Evolutionary conservation across 2,888 invertebrate species (phyloP).

Genomic region (Sphaerophoria rueppellii): DNA sequence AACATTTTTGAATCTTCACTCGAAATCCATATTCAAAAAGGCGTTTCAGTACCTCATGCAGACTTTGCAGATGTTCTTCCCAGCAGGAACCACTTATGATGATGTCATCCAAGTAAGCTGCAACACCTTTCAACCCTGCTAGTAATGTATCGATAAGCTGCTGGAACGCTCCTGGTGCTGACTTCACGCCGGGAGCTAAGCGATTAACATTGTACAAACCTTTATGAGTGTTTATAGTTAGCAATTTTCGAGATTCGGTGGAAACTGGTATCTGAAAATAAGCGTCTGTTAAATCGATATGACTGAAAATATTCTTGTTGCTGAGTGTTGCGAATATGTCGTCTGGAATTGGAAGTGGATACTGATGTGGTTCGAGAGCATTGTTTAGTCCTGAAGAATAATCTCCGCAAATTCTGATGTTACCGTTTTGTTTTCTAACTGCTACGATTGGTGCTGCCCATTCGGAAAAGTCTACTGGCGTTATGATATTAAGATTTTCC

Average conservation of each 20-base stretch:
- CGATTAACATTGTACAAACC: background rate
- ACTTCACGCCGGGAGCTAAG: background rate
- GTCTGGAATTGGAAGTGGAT: too few relatives aligned
- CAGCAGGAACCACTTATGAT: background rate
- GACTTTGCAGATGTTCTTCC: conserved; percentile 2
- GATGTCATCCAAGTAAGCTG: background rate
- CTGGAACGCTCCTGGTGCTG: too few relatives aligned
- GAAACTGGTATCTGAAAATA: too few relatives aligned
- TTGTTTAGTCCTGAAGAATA: too few relatives aligned
- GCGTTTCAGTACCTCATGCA: background rate
- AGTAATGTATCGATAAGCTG: background rate
- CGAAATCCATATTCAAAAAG: background rate
- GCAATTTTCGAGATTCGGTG: too few relatives aligned
- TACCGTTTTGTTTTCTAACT: background rate
- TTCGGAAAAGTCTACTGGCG: conserved; percentile 21
- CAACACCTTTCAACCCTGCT: background rate
- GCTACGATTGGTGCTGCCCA: background rate
- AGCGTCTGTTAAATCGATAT: too few relatives aligned
- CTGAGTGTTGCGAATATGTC: too few relatives aligned
- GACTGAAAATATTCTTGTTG: too few relatives aligned
- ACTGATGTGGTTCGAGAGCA: too few relatives aligned
- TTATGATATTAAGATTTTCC: background rate
- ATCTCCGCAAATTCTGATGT: too few relatives aligned
- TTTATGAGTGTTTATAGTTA: background rate
- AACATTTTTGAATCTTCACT: conserved; percentile 2